These are phyloP conservation scores for Caenorhabditis sp. DNA, from an alignment of 2,888 invertebrate genomes.

Conservation along the genomic window DNA sequence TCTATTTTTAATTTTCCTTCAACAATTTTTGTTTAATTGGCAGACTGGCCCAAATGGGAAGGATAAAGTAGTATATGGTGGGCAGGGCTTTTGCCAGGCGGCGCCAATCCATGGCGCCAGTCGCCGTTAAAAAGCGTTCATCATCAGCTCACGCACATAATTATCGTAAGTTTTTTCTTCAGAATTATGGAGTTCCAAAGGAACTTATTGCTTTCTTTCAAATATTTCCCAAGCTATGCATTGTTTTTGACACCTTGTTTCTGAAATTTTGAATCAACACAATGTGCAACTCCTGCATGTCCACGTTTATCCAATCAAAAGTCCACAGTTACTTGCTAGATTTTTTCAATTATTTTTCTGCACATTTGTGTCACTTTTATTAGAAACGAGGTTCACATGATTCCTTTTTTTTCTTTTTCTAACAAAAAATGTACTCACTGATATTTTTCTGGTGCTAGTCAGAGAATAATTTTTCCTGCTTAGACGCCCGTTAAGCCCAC, in stretches of 20 bases:
- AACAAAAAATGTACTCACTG: neutral
- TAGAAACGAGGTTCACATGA: neutral
- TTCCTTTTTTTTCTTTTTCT: neutral
- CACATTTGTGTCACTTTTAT: neutral
- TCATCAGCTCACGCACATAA: constrained; percentile 51
- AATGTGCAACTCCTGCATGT: too few relatives aligned
- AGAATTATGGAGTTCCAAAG: too few relatives aligned
- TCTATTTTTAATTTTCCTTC: neutral
- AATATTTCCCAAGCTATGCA: too few relatives aligned
- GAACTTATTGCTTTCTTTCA: too few relatives aligned
- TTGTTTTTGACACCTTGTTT: too few relatives aligned
- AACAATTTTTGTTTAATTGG: constrained; percentile 41
- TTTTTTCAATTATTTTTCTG: too few relatives aligned
- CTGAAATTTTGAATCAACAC: too few relatives aligned
- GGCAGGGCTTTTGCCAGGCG: constrained; percentile 68
- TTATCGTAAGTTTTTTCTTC: constrained; percentile 63
- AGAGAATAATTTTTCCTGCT: neutral
- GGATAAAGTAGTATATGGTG: constrained; percentile 62
- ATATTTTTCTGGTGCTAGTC: neutral
- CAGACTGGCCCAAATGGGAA: constrained; percentile 60
- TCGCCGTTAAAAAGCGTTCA: constrained; percentile 56
- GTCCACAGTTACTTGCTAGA: too few relatives aligned
- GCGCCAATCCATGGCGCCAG: constrained; percentile 66
- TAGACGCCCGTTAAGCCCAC: too few relatives aligned
- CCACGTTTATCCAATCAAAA: too few relatives aligned